These are phyloP conservation scores for Heptranchias perlo DNA, from an alignment of 2,113 vertebrate species.

Conservation along the genomic window DNA sequence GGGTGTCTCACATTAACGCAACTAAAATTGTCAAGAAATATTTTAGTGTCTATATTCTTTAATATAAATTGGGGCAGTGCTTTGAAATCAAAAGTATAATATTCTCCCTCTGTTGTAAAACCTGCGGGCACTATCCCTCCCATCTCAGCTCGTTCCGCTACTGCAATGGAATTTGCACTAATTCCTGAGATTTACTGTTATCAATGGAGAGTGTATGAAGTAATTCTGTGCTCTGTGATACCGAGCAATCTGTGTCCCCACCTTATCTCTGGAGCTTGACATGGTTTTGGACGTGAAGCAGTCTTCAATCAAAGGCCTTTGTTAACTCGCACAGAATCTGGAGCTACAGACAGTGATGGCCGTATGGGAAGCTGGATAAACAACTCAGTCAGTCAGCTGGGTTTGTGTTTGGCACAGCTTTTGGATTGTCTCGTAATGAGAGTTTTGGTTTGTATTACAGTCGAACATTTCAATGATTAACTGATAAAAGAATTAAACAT, in stretches of 20 bases:
- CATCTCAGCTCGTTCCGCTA: not conserved
- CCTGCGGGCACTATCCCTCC: not conserved
- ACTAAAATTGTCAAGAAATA: not conserved
- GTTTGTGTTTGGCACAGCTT: no score
- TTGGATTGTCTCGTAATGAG: no score
- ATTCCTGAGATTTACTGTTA: not conserved
- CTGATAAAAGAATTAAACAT: no score
- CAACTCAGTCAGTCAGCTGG: not conserved
- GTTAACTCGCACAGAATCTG: not conserved
- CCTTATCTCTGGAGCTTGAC: not conserved
- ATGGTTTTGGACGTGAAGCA: not conserved
- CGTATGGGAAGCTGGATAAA: not conserved
- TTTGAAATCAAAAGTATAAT: not conserved
- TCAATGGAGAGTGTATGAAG: not conserved
- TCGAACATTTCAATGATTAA: no score
- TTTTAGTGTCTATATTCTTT: not conserved
- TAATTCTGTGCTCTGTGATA: not conserved
- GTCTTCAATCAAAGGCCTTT: not conserved
- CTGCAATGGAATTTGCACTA: not conserved
- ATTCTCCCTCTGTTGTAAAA: not conserved
- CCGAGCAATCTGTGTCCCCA: not conserved
- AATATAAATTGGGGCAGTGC: not conserved
- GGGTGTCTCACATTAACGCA: not conserved
- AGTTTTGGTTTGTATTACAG: no score
- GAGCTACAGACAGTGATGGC: not conserved